A percentile compares a stretch with the other conserved stretches of the same genome.
Evolutionary conservation across 2,888 invertebrate genomes (phyloP).

Genomic region (Eupithecia centaureata): DNA sequence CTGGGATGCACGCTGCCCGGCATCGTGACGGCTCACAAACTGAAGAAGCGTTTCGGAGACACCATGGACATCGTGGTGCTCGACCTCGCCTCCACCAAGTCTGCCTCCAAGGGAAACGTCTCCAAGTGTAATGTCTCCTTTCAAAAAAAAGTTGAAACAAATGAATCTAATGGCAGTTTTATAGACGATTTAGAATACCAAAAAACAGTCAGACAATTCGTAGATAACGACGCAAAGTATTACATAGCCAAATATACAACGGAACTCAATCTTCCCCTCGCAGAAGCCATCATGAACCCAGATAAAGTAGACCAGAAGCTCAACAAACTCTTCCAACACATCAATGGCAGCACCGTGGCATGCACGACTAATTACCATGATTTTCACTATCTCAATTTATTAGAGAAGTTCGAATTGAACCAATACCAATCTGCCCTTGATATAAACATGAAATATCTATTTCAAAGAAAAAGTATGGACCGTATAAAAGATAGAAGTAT

Average conservation of each 20-base stretch:
- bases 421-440: slow-evolving; percentile 71
- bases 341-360: slow-evolving; percentile 60
- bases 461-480: slow-evolving; percentile 51
- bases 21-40: slow-evolving; percentile 74
- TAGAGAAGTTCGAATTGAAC: slow-evolving; percentile 72
- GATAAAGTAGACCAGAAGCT: slow-evolving; percentile 47
- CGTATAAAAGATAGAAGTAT: slow-evolving; percentile 49
- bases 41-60: slow-evolving; percentile 71
- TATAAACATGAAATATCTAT: slow-evolving; percentile 62
- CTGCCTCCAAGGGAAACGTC: slow-evolving; percentile 60
- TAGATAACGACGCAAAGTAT: slow-evolving; percentile 59
- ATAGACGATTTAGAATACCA: slow-evolving; percentile 26
- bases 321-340: slow-evolving; percentile 69
- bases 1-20: slow-evolving; percentile 76
- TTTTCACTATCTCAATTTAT: slow-evolving; percentile 64
- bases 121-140: slow-evolving; percentile 67
- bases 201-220: slow-evolving; percentile 44
- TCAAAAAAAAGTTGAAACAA: slow-evolving; percentile 41
- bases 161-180: slow-evolving; percentile 10
- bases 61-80: slow-evolving; percentile 73
- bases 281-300: slow-evolving; percentile 61
- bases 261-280: slow-evolving; percentile 67
- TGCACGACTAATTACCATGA: slow-evolving; percentile 64
- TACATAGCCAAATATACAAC: slow-evolving; percentile 62
- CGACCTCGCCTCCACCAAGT: slow-evolving; percentile 53